A percentile compares a stretch with the other conserved stretches of the same genome.
Conservation (phyloP, 2,797 vertebrate genomes). For the Sebastes kiyomatsui region DNA sequence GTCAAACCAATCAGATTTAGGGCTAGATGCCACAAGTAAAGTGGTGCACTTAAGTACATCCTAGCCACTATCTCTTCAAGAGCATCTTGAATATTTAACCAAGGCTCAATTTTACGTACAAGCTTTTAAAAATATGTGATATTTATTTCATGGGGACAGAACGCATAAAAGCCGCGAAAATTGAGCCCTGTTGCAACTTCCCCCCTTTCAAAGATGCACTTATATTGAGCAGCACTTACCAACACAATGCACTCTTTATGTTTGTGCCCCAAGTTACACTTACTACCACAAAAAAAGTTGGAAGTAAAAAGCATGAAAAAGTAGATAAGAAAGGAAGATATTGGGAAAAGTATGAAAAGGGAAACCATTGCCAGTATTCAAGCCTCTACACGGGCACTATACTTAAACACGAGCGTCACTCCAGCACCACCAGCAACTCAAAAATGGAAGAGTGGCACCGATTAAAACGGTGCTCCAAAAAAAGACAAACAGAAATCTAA, state of each 20-base stretch:
- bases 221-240: slow-evolving; percentile 67
- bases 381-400: not conserved
- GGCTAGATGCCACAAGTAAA: slow-evolving; percentile 68
- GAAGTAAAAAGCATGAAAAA: slow-evolving; percentile 18
- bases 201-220: slow-evolving; percentile 57
- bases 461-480: slow-evolving; percentile 28
- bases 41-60: slow-evolving; percentile 71
- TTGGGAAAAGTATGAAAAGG: slow-evolving; percentile 9
- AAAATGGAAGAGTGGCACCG: not conserved
- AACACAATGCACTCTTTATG: slow-evolving; percentile 60
- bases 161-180: slow-evolving; percentile 76
- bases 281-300: not conserved
- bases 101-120: slow-evolving; percentile 72
- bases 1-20: slow-evolving; percentile 71
- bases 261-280: slow-evolving; percentile 52
- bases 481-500: slow-evolving; percentile 35
- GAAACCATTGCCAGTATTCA: slow-evolving; percentile 7
- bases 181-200: slow-evolving; percentile 64
- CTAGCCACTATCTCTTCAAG: slow-evolving; percentile 64
- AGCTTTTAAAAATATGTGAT: slow-evolving; percentile 82
- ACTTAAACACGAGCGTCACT: slow-evolving; percentile 23
- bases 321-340: slow-evolving; percentile 19
- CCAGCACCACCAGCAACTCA: not conserved
- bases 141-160: slow-evolving; percentile 86
- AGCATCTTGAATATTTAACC: slow-evolving; percentile 82